Conservation (phyloP, 2,888 invertebrate genomes). For the Enchytraeus crypticus region DNA sequence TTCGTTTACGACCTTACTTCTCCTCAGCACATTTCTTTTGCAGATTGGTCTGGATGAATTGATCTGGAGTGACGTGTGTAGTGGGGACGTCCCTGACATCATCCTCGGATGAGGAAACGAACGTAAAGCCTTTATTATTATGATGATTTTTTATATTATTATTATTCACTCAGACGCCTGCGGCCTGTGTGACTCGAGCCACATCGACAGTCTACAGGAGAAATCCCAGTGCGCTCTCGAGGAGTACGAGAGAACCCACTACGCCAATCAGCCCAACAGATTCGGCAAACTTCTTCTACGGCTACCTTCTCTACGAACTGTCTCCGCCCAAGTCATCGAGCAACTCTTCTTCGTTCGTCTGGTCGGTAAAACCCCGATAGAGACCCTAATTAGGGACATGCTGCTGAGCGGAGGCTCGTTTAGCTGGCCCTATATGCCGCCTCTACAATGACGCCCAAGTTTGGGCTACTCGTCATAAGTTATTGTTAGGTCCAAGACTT, state of each 20-base stretch:
- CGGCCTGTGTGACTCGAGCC: conserved; percentile 84
- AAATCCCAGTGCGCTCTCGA: conserved; percentile 96
- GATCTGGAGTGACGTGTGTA: no score
- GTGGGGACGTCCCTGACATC: no score
- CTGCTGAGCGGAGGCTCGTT: no score
- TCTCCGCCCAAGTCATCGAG: conserved; percentile 87
- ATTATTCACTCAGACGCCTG: conserved; percentile 77
- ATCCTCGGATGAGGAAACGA: no score
- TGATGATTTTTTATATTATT: not conserved
- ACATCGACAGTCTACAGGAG: conserved; percentile 92
- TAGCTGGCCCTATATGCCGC: no score
- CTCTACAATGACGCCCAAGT: no score
- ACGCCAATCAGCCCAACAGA: conserved; percentile 91
- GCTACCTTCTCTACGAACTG: conserved; percentile 83
- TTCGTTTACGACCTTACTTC: no score
- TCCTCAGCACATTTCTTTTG: no score
- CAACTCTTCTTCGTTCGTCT: conserved; percentile 94
- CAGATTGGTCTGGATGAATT: no score
- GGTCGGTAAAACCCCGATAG: conserved; percentile 94
- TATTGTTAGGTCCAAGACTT: no score
- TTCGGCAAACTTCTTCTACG: conserved; percentile 88
- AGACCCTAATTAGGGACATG: conserved; percentile 94
- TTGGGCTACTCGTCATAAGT: no score
- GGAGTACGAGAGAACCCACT: conserved; percentile 92
- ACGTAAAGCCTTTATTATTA: no score